Evolutionary conservation across 2,113 vertebrate genomes (phyloP).

Genomic region (Natator depressus): DNA sequence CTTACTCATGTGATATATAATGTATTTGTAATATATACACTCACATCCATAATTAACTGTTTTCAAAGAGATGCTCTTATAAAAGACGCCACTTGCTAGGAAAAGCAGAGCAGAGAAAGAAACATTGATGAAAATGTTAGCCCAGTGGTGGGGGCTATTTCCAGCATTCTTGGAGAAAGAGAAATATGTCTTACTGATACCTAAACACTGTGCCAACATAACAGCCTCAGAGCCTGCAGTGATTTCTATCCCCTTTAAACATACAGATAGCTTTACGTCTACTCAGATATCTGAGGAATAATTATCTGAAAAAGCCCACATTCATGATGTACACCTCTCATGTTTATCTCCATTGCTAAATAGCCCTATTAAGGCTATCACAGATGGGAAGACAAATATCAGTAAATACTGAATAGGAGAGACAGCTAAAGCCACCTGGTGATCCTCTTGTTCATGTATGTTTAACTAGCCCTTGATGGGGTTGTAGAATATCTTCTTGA

Average conservation of each 20-base stretch:
- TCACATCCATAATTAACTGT: not conserved
- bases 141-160: not conserved
- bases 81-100: not conserved
- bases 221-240: not conserved
- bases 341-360: slow-evolving; percentile 14
- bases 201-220: not conserved
- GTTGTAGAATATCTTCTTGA: not conserved
- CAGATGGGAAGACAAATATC: slow-evolving; percentile 30
- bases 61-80: not conserved
- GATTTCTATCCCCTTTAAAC: not conserved
- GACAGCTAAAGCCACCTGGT: slow-evolving; percentile 37
- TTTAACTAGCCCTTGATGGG: slow-evolving; percentile 28
- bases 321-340: slow-evolving; percentile 2
- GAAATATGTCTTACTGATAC: not conserved
- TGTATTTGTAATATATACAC: rapidly evolving
- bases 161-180: not conserved
- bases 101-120: not conserved
- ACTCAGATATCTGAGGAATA: slow-evolving; percentile 4
- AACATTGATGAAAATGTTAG: not conserved
- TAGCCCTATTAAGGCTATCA: slow-evolving; percentile 1
- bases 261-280: not conserved
- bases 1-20: rapidly evolving
- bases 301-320: not conserved
- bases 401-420: slow-evolving; percentile 17
- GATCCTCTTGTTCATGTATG: slow-evolving; percentile 37